These are phyloP conservation scores for Capitella teleta DNA, from an alignment of 1,140 invertebrate species.

Conservation along the genomic window DNA sequence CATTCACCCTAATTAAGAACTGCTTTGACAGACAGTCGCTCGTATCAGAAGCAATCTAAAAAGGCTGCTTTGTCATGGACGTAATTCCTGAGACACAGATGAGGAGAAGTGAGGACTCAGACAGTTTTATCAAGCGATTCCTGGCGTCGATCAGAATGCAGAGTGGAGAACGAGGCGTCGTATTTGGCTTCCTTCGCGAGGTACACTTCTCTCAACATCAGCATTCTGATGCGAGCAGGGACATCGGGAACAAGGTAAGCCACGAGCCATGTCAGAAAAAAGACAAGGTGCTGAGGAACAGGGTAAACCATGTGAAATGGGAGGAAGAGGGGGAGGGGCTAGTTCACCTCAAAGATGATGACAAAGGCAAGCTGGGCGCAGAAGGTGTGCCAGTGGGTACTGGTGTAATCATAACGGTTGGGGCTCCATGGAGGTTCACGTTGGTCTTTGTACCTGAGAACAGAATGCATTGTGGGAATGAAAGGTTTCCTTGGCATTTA, in stretches of 20 bases:
- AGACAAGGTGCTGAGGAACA: conserved; percentile 62
- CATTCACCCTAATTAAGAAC: no score
- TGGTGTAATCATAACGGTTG: conserved; percentile 57
- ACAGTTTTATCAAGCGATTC: no score
- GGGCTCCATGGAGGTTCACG: conserved; percentile 12
- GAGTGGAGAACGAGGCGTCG: conserved; percentile 43
- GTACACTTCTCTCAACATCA: conserved; percentile 72
- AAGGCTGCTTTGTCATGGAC: no score
- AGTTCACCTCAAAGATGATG: conserved; percentile 76
- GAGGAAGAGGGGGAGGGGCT: not conserved
- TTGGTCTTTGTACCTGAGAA: conserved; percentile 33
- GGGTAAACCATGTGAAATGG: conserved; percentile 17
- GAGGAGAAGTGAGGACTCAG: no score
- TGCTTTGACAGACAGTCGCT: no score
- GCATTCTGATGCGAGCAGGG: conserved; percentile 58
- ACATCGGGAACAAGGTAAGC: conserved; percentile 79
- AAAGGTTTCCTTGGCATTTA: conserved; percentile 27
- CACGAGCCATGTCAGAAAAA: conserved; percentile 68
- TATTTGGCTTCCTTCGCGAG: conserved; percentile 82
- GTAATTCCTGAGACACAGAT: no score
- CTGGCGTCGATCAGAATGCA: not conserved
- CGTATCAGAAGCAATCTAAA: no score
- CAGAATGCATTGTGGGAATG: no score
- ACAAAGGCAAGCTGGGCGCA: conserved; percentile 82
- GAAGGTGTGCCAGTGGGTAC: conserved; percentile 88